A percentile compares a stretch with the other conserved stretches of the same genome.
These are phyloP conservation scores for Yasuhikotakia modesta DNA, from an alignment of 2,797 vertebrate genomes.

Conservation along the genomic window DNA sequence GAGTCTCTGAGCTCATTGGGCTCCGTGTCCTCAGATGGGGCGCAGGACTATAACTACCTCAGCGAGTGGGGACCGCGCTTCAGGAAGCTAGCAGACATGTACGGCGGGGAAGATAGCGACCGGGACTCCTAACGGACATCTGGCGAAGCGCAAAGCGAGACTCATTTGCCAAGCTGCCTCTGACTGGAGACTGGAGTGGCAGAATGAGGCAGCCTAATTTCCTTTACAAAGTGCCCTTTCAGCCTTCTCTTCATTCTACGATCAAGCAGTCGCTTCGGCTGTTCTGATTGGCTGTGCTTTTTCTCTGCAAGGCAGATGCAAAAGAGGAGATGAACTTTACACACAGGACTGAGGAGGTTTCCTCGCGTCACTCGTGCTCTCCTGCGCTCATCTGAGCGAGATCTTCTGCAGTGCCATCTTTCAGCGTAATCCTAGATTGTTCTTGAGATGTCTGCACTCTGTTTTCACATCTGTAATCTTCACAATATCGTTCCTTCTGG, in stretches of 20 bases:
- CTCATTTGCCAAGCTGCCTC: constrained; percentile 33
- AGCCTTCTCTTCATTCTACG: constrained; percentile 37
- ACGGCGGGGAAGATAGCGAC: constrained; percentile 86
- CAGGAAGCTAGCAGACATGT: constrained; percentile 93
- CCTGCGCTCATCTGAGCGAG: constrained; percentile 18
- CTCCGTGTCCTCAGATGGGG: constrained; percentile 84
- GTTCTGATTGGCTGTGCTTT: constrained; percentile 36
- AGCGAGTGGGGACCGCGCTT: constrained; percentile 95
- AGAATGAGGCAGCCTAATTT: constrained; percentile 48
- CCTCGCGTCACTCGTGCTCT: background rate
- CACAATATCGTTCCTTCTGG: constrained; percentile 6
- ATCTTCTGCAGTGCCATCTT: constrained; percentile 24
- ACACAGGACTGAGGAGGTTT: background rate
- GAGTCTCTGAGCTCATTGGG: constrained; percentile 92
- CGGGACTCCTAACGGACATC: constrained; percentile 81
- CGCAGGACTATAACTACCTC: constrained; percentile 94
- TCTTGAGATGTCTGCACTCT: constrained; percentile 27
- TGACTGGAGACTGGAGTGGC: constrained; percentile 26
- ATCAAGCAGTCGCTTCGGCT: constrained; percentile 24
- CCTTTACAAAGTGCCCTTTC: constrained; percentile 62
- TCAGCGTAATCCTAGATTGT: constrained; percentile 31
- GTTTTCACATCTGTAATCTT: constrained; percentile 26
- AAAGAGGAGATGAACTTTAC: constrained; percentile 9
- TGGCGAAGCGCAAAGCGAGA: background rate
- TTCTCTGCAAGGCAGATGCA: constrained; percentile 31